A percentile compares a stretch with the other conserved stretches of the same genome.
These are phyloP conservation scores for Enteromius afrohamiltoni DNA, from an alignment of 2,797 vertebrate species.

Conservation along the genomic window DNA sequence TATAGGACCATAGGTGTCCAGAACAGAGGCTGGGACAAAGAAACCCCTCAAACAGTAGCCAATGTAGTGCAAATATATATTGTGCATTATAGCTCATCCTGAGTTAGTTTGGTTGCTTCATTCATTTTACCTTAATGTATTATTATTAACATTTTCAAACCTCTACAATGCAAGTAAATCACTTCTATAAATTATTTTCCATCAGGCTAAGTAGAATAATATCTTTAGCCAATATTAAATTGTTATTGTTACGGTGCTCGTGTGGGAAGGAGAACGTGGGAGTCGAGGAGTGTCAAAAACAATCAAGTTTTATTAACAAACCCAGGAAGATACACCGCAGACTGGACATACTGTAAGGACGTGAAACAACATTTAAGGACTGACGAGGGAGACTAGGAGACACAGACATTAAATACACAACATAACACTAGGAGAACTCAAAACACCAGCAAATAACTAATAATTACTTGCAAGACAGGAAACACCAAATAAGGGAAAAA, in stretches of 20 bases:
- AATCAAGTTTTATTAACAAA: too few species aligned
- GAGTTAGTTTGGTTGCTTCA: neutral
- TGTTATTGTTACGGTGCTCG: neutral
- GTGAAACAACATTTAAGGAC: too few species aligned
- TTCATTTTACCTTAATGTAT: neutral
- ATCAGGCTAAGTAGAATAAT: neutral
- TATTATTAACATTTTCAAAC: neutral
- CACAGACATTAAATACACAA: too few species aligned
- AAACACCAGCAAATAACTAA: too few species aligned
- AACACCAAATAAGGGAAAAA: too few species aligned
- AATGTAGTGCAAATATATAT: neutral
- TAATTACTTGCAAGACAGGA: too few species aligned
- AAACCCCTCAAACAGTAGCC: neutral
- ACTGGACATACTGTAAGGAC: too few species aligned
- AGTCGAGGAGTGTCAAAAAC: too few species aligned
- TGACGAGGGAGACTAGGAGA: too few species aligned
- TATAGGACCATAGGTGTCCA: neutral
- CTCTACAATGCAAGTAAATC: neutral
- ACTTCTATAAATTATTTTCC: neutral
- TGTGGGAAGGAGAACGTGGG: too few species aligned
- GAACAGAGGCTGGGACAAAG: neutral
- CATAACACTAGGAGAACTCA: too few species aligned
- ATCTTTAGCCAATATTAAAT: neutral
- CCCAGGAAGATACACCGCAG: too few species aligned
- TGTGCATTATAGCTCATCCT: neutral